These are phyloP conservation scores for Centropus bengalensis DNA, from an alignment of 2,113 vertebrate species.

Conservation along the genomic window DNA sequence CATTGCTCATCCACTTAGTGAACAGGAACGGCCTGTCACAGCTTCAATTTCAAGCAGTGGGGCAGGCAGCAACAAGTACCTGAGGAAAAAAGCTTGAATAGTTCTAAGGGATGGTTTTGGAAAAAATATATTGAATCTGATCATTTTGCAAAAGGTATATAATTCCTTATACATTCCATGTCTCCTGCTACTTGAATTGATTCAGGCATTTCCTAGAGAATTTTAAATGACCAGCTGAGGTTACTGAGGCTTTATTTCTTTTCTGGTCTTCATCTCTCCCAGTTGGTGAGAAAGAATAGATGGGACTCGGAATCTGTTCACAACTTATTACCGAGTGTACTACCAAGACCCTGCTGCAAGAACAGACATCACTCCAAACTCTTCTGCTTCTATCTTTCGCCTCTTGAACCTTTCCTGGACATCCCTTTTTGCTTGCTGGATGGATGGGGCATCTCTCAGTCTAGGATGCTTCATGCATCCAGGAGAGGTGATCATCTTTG, in stretches of 20 bases:
- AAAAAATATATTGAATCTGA: background rate
- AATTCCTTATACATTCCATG: background rate
- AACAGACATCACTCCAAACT: background rate
- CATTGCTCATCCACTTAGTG: background rate
- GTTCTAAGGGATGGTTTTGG: background rate
- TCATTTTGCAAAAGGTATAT: background rate
- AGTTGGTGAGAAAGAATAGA: background rate
- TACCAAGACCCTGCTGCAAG: background rate
- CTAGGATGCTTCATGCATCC: background rate
- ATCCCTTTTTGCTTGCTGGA: background rate
- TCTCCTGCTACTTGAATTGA: background rate
- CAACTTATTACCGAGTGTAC: background rate
- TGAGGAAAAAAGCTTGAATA: background rate
- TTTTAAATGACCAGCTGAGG: background rate
- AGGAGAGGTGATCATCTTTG: background rate
- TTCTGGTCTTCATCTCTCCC: background rate
- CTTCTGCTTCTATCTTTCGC: background rate
- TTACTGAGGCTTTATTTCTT: slow-evolving; percentile 2
- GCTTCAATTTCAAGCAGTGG: background rate
- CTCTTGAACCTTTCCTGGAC: background rate
- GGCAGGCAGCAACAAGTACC: slow-evolving; percentile 21
- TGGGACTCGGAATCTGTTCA: background rate
- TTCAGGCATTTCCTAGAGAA: background rate
- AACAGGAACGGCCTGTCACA: background rate
- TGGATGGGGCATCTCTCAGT: background rate